A percentile compares a stretch with the other conserved stretches of the same genome.
phyloP scores from a whole-genome alignment of 2,888 invertebrate species.

The Arenicola marina region DNA sequence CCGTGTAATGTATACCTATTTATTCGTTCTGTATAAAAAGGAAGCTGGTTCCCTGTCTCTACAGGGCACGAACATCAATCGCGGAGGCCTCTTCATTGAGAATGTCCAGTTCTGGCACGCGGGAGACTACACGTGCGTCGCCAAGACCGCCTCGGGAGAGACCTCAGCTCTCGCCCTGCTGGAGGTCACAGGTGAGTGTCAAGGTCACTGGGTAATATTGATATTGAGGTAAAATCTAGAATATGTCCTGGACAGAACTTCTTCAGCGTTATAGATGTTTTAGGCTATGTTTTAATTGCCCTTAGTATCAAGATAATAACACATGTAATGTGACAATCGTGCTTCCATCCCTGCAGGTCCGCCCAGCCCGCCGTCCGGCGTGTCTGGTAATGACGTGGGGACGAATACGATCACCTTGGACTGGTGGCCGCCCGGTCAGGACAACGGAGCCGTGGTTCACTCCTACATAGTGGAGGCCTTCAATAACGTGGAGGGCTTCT shows the following conservation, averaged over 20 bases:
- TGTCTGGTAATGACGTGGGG: slow-evolving; percentile 25
- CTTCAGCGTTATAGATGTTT: too few species aligned
- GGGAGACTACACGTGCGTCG: slow-evolving; percentile 89
- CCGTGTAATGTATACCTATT: too few species aligned
- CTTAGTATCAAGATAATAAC: too few species aligned
- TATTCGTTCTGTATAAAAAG: too few species aligned
- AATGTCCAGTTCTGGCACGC: slow-evolving; percentile 84
- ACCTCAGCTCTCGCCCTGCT: neutral
- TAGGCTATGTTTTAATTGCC: too few species aligned
- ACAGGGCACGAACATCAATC: slow-evolving; percentile 42
- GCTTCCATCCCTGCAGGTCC: slow-evolving; percentile 38
- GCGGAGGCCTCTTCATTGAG: slow-evolving; percentile 64
- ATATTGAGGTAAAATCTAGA: too few species aligned
- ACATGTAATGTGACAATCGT: too few species aligned
- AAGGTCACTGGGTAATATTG: too few species aligned
- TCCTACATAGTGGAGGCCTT: slow-evolving; percentile 42
- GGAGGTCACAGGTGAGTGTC: neutral
- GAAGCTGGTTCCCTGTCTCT: too few species aligned
- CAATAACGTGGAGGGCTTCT: slow-evolving; percentile 35
- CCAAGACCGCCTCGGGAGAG: slow-evolving; percentile 64
- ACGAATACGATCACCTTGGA: neutral
- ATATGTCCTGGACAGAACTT: too few species aligned
- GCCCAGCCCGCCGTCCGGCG: slow-evolving; percentile 45
- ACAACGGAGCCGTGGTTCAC: slow-evolving; percentile 38
- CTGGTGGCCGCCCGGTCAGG: slow-evolving; percentile 39